phyloP scores from a whole-genome alignment of 2,797 vertebrate species.

The Ambastaia sidthimunki region DNA sequence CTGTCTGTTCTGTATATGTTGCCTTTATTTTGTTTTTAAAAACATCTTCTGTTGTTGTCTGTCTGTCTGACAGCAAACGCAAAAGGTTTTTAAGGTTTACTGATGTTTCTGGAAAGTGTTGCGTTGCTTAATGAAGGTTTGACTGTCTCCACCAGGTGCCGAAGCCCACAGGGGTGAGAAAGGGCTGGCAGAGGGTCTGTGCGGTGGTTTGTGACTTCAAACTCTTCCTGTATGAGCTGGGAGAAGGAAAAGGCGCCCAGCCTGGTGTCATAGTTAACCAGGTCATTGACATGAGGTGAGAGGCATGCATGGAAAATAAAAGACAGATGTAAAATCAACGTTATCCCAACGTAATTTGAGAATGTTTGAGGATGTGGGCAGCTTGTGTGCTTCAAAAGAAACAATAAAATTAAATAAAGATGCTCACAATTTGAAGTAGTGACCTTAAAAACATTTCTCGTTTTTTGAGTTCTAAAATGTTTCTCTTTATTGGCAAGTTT shows the following conservation, averaged over 20 bases:
- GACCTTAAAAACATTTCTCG: neutral
- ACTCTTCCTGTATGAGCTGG: slow-evolving; percentile 93
- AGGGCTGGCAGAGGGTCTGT: slow-evolving; percentile 94
- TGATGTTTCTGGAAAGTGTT: neutral
- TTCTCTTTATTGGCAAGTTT: too few species aligned
- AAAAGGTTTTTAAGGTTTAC: too few species aligned
- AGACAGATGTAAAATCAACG: too few species aligned
- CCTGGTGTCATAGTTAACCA: slow-evolving; percentile 92
- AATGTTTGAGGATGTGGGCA: neutral
- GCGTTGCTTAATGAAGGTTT: neutral
- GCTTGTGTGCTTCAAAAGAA: too few species aligned
- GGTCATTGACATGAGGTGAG: slow-evolving; percentile 98
- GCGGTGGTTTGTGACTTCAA: slow-evolving; percentile 98
- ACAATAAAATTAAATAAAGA: too few species aligned
- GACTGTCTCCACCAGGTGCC: slow-evolving; percentile 81
- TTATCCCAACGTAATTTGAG: too few species aligned
- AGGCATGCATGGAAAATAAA: too few species aligned
- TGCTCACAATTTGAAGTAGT: too few species aligned
- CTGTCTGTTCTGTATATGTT: neutral
- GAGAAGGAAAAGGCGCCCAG: slow-evolving; percentile 92
- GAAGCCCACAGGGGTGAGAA: slow-evolving; percentile 97
- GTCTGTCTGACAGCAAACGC: neutral
- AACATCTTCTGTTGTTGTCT: neutral
- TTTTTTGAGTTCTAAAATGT: neutral
- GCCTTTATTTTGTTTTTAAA: too few species aligned